Conservation (phyloP, 2,113 vertebrate genomes). For the Rousettus leschenaultii region DNA sequence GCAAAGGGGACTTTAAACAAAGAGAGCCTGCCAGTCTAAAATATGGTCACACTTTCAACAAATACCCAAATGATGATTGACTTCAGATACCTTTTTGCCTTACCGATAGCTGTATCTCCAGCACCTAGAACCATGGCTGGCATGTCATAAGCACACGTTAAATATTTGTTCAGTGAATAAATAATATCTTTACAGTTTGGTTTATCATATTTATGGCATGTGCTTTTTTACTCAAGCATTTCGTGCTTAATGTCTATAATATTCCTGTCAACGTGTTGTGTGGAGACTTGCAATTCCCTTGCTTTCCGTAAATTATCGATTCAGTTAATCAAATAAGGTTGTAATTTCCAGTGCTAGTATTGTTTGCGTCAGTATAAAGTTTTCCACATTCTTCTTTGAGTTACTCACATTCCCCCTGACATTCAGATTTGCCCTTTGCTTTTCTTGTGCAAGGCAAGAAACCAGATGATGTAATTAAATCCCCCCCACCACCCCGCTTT, state of each 20-base stretch:
- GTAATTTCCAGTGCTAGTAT: background rate
- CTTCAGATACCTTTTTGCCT: background rate
- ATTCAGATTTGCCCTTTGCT: conserved; percentile 23
- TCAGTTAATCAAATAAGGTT: background rate
- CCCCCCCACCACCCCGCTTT: background rate
- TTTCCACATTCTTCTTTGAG: background rate
- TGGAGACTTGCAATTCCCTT: background rate
- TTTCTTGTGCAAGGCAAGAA: background rate
- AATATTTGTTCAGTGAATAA: background rate
- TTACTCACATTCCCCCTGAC: background rate
- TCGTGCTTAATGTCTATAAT: background rate
- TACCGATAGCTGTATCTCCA: background rate
- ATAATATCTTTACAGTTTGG: background rate
- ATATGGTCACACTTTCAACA: background rate
- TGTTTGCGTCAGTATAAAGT: background rate
- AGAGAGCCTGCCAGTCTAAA: background rate
- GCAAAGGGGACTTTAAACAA: background rate
- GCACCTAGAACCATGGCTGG: background rate
- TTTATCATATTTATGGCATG: background rate
- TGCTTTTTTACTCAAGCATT: background rate
- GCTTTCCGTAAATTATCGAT: background rate
- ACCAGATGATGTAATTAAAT: background rate
- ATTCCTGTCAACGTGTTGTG: background rate
- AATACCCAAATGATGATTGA: background rate
- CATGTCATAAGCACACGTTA: background rate